Evolutionary conservation across 2,113 vertebrate species (phyloP).

Genomic region (Gallinago paraguaiae): DNA sequence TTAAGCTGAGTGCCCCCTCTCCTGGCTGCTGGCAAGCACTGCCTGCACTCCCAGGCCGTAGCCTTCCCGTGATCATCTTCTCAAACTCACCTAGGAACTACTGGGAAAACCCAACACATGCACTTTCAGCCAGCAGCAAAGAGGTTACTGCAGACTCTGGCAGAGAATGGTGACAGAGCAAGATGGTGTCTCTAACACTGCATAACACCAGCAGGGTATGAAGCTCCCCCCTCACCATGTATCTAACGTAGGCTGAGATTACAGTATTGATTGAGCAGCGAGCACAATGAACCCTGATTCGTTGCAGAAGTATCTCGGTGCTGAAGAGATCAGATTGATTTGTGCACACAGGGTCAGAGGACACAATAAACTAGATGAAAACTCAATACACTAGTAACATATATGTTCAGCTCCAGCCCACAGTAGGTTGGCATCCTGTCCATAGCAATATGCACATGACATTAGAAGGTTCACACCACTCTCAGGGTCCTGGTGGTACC

Average conservation of each 20-base stretch:
- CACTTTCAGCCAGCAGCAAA: not conserved
- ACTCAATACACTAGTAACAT: not conserved
- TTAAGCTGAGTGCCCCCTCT: not conserved
- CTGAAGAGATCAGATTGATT: not conserved
- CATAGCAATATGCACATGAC: rapidly evolving
- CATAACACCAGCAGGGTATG: rapidly evolving
- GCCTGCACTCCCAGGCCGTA: not conserved
- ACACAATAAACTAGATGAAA: not conserved
- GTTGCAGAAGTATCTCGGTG: not conserved
- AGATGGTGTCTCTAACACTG: not conserved
- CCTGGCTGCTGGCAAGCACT: not conserved
- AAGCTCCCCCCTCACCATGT: rapidly evolving
- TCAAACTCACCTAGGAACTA: not conserved
- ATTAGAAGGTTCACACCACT: not conserved
- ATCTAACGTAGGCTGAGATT: not conserved
- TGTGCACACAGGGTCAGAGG: not conserved
- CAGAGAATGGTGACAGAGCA: not conserved
- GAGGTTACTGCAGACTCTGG: not conserved
- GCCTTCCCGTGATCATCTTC: not conserved
- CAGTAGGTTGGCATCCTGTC: too few relatives aligned
- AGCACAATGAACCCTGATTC: rapidly evolving
- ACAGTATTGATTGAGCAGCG: not conserved
- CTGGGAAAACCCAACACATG: not conserved
- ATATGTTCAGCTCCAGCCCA: not conserved
- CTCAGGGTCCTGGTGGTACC: not conserved